Conservation (phyloP, 2,113 vertebrate species). For the Urocitellus parryii region DNA sequence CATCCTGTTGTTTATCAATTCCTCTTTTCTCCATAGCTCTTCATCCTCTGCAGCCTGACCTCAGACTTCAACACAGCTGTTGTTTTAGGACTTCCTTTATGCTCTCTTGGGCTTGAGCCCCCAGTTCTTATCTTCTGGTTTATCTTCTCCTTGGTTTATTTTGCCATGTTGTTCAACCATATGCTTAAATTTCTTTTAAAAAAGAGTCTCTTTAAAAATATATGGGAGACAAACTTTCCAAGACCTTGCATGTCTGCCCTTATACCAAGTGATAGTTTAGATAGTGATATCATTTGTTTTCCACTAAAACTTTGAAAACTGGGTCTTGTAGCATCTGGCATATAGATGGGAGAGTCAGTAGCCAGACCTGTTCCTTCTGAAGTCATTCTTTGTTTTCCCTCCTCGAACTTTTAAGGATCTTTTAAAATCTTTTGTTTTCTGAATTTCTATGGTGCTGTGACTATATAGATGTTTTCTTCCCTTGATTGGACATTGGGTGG, state of each 20-base stretch:
- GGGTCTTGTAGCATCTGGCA: neutral
- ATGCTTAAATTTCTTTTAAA: slow-evolving; percentile 15
- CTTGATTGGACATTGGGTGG: neutral
- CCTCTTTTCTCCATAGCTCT: neutral
- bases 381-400: neutral
- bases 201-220: neutral
- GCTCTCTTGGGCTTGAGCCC: neutral
- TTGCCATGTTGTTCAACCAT: slow-evolving; percentile 8
- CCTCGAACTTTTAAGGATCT: neutral
- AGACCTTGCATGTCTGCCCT: neutral
- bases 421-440: slow-evolving; percentile 20
- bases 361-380: slow-evolving; percentile 42
- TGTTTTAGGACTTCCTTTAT: neutral
- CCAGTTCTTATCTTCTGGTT: neutral
- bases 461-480: neutral
- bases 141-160: neutral
- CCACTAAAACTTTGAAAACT: neutral
- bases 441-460: slow-evolving; percentile 6
- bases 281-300: neutral
- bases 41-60: neutral
- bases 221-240: slow-evolving; percentile 20
- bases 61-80: neutral
- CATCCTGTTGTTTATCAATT: neutral
- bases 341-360: neutral
- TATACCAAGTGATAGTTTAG: neutral